Evolutionary conservation across 2,888 invertebrate genomes (phyloP), one percentile per base, ranked within the genome.

Genomic region (Ctena decussata): DNA sequence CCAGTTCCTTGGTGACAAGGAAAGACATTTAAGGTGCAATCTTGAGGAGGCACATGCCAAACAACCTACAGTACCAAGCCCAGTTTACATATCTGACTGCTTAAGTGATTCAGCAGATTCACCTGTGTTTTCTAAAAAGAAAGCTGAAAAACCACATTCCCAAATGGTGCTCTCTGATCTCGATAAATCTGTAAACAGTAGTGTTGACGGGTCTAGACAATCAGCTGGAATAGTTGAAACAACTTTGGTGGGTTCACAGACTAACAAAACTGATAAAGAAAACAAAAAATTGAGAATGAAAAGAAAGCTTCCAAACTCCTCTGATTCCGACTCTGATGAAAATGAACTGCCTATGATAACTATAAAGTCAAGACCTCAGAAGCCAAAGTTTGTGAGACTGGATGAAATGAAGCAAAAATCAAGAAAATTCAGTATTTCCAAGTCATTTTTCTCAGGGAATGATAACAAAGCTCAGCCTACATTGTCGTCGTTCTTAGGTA

Each of bases 251-350:
- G n/a, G n/a, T n/a, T n/a, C 65, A 35, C 27, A 65, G 30, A 1
- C 35, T 74, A 35, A 32, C 49, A 65, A 74, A 27, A 70, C 24
- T 60, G 32, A 41, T 39, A 8, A 72, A 72, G 46, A 46, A 72
- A 72, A 24, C 24, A 70, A 72, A 72, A 73, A 77, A 53, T 74
- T 69, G 35, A 73, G 79, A 53, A 73, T 69, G 35, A 88, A 88
- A 44, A 81, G 85, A 79, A 88, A 85, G 39, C 75, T 84, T 72
- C 85, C 88, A n/a, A 82, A 81, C 49, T 88, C 84, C 71, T 88
- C 84, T 18, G 88, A 88, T 37, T 82, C 88, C n/a, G 88, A 85
- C 60, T 84, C 84, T 2, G 88, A 85, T 12, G 78, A 80, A 37
- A 85, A 32, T 35, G 35, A 81, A 12, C 39, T 77, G 46, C 35